Base-by-base conservation (phyloP, 2,797 vertebrate species). In the Pelodytes ibericus region DNA sequence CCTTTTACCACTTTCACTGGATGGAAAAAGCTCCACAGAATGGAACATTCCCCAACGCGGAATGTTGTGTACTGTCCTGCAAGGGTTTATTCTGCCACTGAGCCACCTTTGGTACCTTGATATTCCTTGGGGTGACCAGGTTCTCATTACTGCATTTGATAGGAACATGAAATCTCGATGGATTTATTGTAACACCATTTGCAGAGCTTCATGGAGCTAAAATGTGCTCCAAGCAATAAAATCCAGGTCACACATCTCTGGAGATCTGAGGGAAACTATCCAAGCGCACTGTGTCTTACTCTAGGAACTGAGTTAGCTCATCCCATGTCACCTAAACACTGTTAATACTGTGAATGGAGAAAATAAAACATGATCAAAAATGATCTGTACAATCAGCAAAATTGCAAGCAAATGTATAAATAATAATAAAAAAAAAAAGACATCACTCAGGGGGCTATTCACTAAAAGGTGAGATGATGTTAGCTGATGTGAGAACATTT, bases 211-310 rank as follows among this genome's bases (percentile, higher is more conserved):
- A 58, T 58, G 49, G n/a, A 24, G 15, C 22, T 58, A 18, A 33
- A 33, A 75, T 60, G 60, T 33, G 49, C 73, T 31, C 51, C 18
- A 68, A 68, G 73, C 73, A 49, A 36, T 68, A 56, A 75, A 75
- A 75, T 75, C 60, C 63, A 75, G 73, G 63, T 75, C 73, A 68
- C 29, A 47, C 26, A 51, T 75, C 64, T 63, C 73, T 26, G 29
- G 56, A 61, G 73, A 68, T 47, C 27, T 31, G 26, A 60, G 33
- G 25, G 53, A 27, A 66, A 33, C 63, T 20, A 31, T n/a, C 53
- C 39, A 27, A 13, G 41, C n/a, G n/a, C n/a, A n/a, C n/a, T n/a
- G n/a, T n/a, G n/a, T n/a, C n/a, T n/a, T n/a, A n/a, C n/a, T n/a
- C n/a, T n/a, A n/a, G n/a, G n/a, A n/a, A n/a, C n/a, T n/a, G n/a